A percentile compares a stretch with the other conserved stretches of the same genome.
Evolutionary conservation across 2,797 vertebrate species (phyloP).

Genomic region (Periparus ater): DNA sequence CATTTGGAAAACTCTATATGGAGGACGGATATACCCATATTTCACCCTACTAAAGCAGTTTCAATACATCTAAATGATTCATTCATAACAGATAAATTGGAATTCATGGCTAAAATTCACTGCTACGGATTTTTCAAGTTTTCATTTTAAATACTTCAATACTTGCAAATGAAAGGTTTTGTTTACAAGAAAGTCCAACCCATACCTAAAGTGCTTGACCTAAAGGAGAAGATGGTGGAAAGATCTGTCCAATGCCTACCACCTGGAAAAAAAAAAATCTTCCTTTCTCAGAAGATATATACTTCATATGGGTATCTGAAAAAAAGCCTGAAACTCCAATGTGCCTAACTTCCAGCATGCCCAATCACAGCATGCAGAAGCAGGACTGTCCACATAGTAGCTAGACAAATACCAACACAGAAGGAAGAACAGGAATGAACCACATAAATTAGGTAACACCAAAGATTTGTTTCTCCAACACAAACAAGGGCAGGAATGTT

Average conservation of each 20-base stretch:
- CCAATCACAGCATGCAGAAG: not conserved
- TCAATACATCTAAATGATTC: not conserved
- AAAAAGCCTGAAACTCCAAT: not conserved
- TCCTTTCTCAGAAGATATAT: not conserved
- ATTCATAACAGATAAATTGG: not conserved
- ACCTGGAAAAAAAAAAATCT: not conserved
- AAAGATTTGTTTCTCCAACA: not conserved
- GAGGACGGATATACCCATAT: not conserved
- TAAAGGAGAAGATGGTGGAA: not conserved
- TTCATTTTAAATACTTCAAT: not conserved
- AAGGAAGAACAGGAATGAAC: not conserved
- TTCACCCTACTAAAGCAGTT: not conserved
- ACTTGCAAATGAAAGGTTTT: not conserved
- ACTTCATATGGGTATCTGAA: not conserved
- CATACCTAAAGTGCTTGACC: not conserved
- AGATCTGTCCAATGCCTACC: not conserved
- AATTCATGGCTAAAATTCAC: not conserved
- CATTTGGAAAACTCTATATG: not conserved
- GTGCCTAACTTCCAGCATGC: not conserved
- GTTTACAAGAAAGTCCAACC: not conserved
- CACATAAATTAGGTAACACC: not conserved
- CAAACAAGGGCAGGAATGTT: not conserved
- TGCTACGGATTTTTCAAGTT: not conserved
- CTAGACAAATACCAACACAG: not conserved
- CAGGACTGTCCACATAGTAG: not conserved